Conservation (phyloP, 2,888 invertebrate genomes). For the Melinaea marsaeus region DNA sequence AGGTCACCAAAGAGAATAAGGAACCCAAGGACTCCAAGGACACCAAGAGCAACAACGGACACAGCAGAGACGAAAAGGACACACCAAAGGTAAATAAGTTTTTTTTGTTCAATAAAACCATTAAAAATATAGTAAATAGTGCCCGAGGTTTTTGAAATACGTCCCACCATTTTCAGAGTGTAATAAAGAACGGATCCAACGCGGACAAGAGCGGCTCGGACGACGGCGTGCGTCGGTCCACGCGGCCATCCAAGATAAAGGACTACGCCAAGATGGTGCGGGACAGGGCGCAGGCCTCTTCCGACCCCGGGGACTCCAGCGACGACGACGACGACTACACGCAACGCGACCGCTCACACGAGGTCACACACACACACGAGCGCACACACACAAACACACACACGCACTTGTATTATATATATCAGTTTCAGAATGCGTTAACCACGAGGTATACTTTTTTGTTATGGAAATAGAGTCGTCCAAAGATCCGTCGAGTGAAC, state of each 20-base stretch:
- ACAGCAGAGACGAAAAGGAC: conserved; percentile 46
- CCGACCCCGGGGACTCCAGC: conserved; percentile 42
- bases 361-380: conserved; percentile 16
- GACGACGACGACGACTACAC: conserved; percentile 34
- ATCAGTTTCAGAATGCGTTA: too few species aligned
- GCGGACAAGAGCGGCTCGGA: conserved; percentile 47
- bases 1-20: conserved; percentile 60
- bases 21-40: conserved; percentile 61
- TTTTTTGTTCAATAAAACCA: conserved; percentile 4
- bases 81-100: conserved; percentile 33
- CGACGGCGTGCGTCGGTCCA: conserved; percentile 67
- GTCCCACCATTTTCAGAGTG: conserved; percentile 41
- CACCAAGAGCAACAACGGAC: conserved; percentile 40
- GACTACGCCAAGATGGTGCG: conserved; percentile 79
- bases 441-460: background rate
- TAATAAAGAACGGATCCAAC: conserved; percentile 54
- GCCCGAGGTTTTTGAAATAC: background rate
- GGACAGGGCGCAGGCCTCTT: conserved; percentile 43
- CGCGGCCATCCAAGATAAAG: conserved; percentile 72
- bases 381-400: too few species aligned
- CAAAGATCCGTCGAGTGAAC: conserved; percentile 22
- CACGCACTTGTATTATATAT: too few species aligned
- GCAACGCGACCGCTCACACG: conserved; percentile 27
- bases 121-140: background rate
- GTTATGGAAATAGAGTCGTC: conserved; percentile 14